Percentiles rank a stretch among this genome's conserved stretches.
These are phyloP conservation scores for Eospalax fontanierii DNA, from an alignment of 2,797 vertebrate species.

Conservation along the genomic window DNA sequence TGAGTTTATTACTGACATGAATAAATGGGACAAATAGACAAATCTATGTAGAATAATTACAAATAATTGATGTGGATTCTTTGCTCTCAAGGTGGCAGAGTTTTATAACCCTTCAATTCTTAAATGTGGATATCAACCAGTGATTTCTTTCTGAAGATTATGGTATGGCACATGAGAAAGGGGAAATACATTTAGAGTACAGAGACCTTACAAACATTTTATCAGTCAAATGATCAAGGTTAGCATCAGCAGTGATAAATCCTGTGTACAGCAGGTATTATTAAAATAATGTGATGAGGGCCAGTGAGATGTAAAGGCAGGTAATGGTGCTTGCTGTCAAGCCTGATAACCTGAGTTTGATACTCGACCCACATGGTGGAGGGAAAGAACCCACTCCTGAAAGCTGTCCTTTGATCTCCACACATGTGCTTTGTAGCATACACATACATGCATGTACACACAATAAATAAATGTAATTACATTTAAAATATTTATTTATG, in stretches of 20 bases:
- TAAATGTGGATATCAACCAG: background rate
- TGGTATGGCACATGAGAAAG: background rate
- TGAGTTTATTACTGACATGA: constrained; percentile 23
- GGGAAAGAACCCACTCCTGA: background rate
- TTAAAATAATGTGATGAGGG: background rate
- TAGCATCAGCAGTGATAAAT: background rate
- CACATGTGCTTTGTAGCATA: background rate
- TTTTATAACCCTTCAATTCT: background rate
- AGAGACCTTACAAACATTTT: constrained; percentile 22
- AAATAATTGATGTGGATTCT: constrained; percentile 36
- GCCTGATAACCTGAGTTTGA: background rate
- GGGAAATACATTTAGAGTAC: background rate
- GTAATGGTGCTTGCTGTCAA: background rate
- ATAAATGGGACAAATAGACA: background rate
- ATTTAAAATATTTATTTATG: background rate
- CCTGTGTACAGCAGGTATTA: background rate
- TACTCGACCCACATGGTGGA: background rate
- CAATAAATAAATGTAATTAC: background rate
- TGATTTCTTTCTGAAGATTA: constrained; percentile 37
- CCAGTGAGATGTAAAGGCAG: background rate
- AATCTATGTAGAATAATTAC: background rate
- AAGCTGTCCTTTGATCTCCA: background rate
- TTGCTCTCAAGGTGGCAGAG: background rate
- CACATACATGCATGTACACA: background rate
- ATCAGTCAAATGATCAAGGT: background rate